Evolutionary conservation across 2,888 invertebrate species (phyloP), one percentile per base, ranked within the genome.

Genomic region (Amorpha juglandis): DNA sequence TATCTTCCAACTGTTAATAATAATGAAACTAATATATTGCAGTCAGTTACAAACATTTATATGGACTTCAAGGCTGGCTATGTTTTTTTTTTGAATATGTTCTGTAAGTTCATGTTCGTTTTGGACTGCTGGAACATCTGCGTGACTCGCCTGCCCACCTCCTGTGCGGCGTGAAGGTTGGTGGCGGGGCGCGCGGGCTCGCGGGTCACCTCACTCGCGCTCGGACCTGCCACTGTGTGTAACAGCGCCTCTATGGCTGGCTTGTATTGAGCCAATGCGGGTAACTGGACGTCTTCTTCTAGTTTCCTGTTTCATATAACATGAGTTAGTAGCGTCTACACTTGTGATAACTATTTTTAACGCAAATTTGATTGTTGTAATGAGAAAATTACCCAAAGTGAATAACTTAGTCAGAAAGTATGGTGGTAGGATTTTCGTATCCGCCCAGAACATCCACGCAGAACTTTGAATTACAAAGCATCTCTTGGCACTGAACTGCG

Each of bases 1-100:
- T 38, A 38, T 38, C 2, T 38, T 9, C 38, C 9, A 38, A 38
- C 7, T 38, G 38, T 38, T 38, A 3, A 9, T 9, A n/a, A n/a
- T n/a, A n/a, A 38, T 38, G 38, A 1, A 38, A 7, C n/a, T n/a
- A 38, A 38, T 9, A 16, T 50, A 50, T 50, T 8, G 16, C 47
- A 4, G 19, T 50, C 19, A 9, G 19, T 19, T 50, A 50, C 11
- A 8, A 45, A 45, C 6, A 45, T 45, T 11, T 45, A 0, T 45
- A 45, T 14, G 14, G 14, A 45, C 42, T 42, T 2, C 50, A 50
- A 9, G 3, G 19, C 16, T 19, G n/a, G 70, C 71, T 92, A 93
- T 33, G 92, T 88, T 77, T 94, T 94, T 82, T 94, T 94, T 71
- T 93, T 94, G 69, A 94, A 94, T 76, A 94, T 93, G 69, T 88